phyloP scores from a whole-genome alignment of 2,888 invertebrate species.

The Dasysyrphus albostriatus region DNA sequence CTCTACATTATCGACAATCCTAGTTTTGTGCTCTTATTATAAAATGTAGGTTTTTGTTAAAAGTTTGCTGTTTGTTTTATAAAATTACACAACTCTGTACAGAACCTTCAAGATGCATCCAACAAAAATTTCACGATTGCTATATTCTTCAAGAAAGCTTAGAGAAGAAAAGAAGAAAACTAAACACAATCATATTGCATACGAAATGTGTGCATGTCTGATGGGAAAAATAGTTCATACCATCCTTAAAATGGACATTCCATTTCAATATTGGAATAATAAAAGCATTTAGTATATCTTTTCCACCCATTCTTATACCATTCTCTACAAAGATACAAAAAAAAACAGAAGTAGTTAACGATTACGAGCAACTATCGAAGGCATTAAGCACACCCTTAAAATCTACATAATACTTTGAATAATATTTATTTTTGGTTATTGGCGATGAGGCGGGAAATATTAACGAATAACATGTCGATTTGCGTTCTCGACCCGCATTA shows the following conservation, averaged over 20 bases:
- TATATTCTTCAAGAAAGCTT: not conserved
- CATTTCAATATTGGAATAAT: constrained; percentile 62
- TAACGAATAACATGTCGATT: constrained; percentile 68
- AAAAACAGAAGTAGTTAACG: constrained; percentile 40
- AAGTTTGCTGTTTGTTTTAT: too few species aligned
- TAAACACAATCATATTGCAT: constrained; percentile 18
- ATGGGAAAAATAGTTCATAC: constrained; percentile 12
- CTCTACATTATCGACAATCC: too few species aligned
- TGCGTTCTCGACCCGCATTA: constrained; percentile 61
- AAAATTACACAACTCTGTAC: too few species aligned
- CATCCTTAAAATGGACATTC: constrained; percentile 39
- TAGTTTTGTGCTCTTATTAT: too few species aligned
- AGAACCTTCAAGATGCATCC: too few species aligned
- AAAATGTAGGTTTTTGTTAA: too few species aligned
- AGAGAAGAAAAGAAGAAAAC: not conserved
- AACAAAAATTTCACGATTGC: too few species aligned
- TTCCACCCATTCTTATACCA: constrained; percentile 23
- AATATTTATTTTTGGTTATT: constrained; percentile 72
- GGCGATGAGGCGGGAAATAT: constrained; percentile 61
- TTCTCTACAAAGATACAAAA: constrained; percentile 9
- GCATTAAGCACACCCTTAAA: constrained; percentile 75
- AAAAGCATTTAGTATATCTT: constrained; percentile 49
- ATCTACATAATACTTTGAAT: constrained; percentile 68
- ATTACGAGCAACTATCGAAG: constrained; percentile 70
- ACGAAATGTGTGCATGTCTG: constrained; percentile 38